Base-by-base conservation (phyloP, 2,888 invertebrate species). In the Drosophila paranaensis region DNA sequence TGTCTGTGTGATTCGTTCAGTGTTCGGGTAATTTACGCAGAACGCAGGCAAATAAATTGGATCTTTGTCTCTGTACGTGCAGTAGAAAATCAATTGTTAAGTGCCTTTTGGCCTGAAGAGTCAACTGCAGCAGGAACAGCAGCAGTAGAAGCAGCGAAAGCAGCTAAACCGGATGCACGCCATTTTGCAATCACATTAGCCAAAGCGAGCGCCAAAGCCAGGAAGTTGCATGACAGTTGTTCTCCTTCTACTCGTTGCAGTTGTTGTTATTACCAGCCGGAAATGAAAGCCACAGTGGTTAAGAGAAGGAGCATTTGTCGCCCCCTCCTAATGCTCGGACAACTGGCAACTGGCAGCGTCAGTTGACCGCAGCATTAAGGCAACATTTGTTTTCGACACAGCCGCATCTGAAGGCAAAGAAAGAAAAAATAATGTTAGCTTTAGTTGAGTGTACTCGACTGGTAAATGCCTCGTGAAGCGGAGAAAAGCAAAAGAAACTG, bases 171-270 rank as follows among this genome's bases (percentile, higher is more conserved):
- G 83, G 83, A 88, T 78, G 67, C 67, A 75, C 61, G 87, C 79
- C 84, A 86, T 86, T 74, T 83, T 86, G 81, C 89, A 84, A 84
- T 84, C 84, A 83, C 84, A 84, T 88, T 89, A 84, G 79, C 69
- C 65, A 66, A 77, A 77, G 70, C 42, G 48, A 55, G 46, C 63
- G 30, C 35, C 50, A 53, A 60, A 48, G 63, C 71, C 71, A 57
- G 67, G 78, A 74, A 78, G 78, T 71, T 80, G 77, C 70, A 82
- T 80, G 79, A 71, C 79, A 71, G 71, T 75, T 66, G 54, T 57
- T 66, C 16, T 57, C 33, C 27, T 11, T 30, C 25, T 13, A 60
- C 51, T 45, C 14, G 14, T 55, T 61, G 25, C 55, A 46, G 35
- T 13, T 62, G 51, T 39, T 61, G 48, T 50, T 53, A 60, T 39